Base-by-base conservation (phyloP, 2,888 invertebrate species). In the Acronicta psi region DNA sequence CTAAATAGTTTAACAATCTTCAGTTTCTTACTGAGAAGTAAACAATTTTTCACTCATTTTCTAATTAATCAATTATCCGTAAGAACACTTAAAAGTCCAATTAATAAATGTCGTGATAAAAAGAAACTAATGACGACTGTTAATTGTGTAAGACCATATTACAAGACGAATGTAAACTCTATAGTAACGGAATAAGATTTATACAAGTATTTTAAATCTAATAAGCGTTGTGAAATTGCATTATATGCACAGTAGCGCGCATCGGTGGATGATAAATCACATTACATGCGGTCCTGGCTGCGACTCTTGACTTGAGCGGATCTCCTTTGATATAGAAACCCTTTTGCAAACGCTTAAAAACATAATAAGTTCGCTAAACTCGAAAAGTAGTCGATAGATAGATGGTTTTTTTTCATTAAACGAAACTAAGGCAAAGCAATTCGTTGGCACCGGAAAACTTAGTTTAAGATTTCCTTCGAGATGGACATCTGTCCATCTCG, bases 261-360 rank as follows among this genome's bases (percentile, higher is more conserved):
- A 75, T 77, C 74, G 77, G 75, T 43, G 56, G 54, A 54, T 52
- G 54, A 77, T 69, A 86, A 90, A 89, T 89, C 75, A 79, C 86
- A 88, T 90, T 89, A 86, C 74, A 80, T 80, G 80, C 81, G 79
- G 80, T 80, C 78, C 79, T 77, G 82, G 72, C 81, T 84, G 82
- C 68, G 79, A 82, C 73, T 85, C 83, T 75, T 75, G 79, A 79
- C 77, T 82, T 70, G 61, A 75, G 65, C 67, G 61, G 69, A 71
- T 61, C 58, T 72, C 77, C 84, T 87, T 87, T 86, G 86, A 84
- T 81, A 85, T 65, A 68, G 79, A 80, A 80, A 76, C 81, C 82
- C 78, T 69, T 84, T 5, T 7, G 7, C 1, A 7, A 2, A 7
- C 23, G 23, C 23, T 23, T 23, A 23, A 6, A 6, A 23, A 2